phyloP scores from a whole-genome alignment of 2,797 vertebrate species.

The Furcifer pardalis region DNA sequence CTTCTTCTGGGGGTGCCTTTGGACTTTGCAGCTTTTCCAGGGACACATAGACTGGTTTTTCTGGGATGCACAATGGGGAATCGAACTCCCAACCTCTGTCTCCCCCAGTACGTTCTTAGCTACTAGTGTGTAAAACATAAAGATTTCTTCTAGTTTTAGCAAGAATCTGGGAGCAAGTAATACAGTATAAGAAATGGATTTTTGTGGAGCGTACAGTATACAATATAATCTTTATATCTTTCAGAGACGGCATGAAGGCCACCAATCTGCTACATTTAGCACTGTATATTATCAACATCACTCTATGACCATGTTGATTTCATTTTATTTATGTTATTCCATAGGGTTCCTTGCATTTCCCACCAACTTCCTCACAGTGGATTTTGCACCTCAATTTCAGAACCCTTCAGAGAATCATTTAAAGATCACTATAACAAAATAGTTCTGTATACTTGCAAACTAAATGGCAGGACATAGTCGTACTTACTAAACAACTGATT shows the following conservation, averaged over 20 bases:
- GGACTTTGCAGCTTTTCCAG: too few relatives aligned
- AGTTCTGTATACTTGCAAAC: slow-evolving; percentile 9
- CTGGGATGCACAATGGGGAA: too few relatives aligned
- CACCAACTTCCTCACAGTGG: slow-evolving; percentile 6
- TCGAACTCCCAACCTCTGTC: too few relatives aligned
- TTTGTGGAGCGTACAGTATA: not conserved
- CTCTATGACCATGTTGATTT: slow-evolving; percentile 3
- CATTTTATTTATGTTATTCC: slow-evolving; percentile 23
- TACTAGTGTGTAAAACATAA: not conserved
- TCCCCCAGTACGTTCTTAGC: too few relatives aligned
- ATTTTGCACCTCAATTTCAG: slow-evolving; percentile 6
- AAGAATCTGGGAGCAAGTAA: not conserved
- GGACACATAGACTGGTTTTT: too few relatives aligned
- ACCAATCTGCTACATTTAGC: slow-evolving; percentile 43
- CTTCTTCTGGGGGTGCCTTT: too few relatives aligned
- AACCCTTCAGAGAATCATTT: slow-evolving; percentile 1
- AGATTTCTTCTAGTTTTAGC: not conserved
- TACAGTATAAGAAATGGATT: too few relatives aligned
- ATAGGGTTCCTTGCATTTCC: not conserved
- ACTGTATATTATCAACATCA: slow-evolving; percentile 16
- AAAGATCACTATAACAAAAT: slow-evolving; percentile 24
- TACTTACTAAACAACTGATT: slow-evolving; percentile 14
- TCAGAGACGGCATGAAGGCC: not conserved
- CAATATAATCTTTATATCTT: not conserved
- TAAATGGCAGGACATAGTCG: slow-evolving; percentile 11